Evolutionary conservation across 2,113 vertebrate species (phyloP).

Genomic region (Alligator sinensis): DNA sequence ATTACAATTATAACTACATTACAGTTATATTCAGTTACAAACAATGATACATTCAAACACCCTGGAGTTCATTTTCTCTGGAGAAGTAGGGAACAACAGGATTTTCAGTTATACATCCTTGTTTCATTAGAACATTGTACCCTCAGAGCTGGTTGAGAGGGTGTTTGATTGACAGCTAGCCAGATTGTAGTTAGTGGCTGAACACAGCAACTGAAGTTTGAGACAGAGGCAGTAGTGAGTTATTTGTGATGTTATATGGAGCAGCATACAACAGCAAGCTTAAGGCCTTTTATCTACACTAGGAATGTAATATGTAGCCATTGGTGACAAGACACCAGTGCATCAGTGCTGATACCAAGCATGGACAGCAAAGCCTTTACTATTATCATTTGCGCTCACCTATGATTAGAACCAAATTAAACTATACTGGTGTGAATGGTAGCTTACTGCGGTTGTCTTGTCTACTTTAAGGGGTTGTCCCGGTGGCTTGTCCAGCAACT

Average conservation of each 20-base stretch:
- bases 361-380: neutral
- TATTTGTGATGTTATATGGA: neutral
- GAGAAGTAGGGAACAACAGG: neutral
- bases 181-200: neutral
- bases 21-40: neutral
- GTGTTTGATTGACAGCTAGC: neutral
- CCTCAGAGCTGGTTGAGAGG: neutral
- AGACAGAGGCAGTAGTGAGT: neutral
- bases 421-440: neutral
- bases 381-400: neutral
- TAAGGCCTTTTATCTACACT: neutral
- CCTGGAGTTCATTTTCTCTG: neutral
- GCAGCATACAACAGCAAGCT: rapidly evolving
- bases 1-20: neutral
- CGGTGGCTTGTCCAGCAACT: rapidly evolving
- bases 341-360: neutral
- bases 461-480: rapidly evolving
- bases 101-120: neutral
- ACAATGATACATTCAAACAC: neutral
- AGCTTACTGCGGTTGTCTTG: neutral
- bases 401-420: neutral
- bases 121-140: neutral
- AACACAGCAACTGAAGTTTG: neutral
- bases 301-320: neutral
- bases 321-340: neutral